phyloP scores from a whole-genome alignment of 2,888 invertebrate genomes.

The Agrotis puta region DNA sequence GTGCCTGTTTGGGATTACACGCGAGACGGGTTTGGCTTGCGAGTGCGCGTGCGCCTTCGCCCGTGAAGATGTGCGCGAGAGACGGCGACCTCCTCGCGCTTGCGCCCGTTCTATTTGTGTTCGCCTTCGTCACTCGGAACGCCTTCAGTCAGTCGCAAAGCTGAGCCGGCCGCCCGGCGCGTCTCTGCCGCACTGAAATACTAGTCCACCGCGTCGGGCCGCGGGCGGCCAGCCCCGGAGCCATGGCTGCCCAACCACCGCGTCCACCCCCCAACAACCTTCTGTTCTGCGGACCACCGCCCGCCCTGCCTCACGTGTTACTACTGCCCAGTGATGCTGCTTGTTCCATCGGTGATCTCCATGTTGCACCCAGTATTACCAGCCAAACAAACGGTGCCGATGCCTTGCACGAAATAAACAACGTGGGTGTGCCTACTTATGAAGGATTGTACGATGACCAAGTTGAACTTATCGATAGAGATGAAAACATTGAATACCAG shows the following conservation, averaged over 20 bases:
- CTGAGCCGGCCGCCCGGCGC: slow-evolving; percentile 88
- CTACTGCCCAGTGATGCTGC: slow-evolving; percentile 85
- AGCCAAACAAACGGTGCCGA: slow-evolving; percentile 80
- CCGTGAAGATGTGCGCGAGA: slow-evolving; percentile 90
- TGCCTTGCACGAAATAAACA: slow-evolving; percentile 87
- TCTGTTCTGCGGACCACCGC: slow-evolving; percentile 88
- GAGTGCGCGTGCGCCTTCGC: slow-evolving; percentile 89
- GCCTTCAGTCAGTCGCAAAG: slow-evolving; percentile 90
- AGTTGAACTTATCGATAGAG: slow-evolving; percentile 74
- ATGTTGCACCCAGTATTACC: slow-evolving; percentile 71
- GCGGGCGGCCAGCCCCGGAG: slow-evolving; percentile 81
- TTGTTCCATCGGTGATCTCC: slow-evolving; percentile 68
- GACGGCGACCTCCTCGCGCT: slow-evolving; percentile 90
- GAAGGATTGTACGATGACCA: slow-evolving; percentile 77
- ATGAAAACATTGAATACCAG: slow-evolving; percentile 71
- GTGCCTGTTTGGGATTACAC: slow-evolving; percentile 85
- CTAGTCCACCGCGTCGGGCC: slow-evolving; percentile 83
- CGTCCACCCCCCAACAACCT: slow-evolving; percentile 88
- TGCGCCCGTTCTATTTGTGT: slow-evolving; percentile 91
- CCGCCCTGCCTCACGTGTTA: slow-evolving; percentile 87
- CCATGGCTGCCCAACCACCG: slow-evolving; percentile 89
- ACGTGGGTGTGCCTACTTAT: slow-evolving; percentile 86
- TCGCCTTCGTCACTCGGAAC: slow-evolving; percentile 90
- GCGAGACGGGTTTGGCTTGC: slow-evolving; percentile 88
- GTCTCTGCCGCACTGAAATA: slow-evolving; percentile 83